Conservation (phyloP, 2,113 vertebrate genomes). For the Parotia lawesii region DNA sequence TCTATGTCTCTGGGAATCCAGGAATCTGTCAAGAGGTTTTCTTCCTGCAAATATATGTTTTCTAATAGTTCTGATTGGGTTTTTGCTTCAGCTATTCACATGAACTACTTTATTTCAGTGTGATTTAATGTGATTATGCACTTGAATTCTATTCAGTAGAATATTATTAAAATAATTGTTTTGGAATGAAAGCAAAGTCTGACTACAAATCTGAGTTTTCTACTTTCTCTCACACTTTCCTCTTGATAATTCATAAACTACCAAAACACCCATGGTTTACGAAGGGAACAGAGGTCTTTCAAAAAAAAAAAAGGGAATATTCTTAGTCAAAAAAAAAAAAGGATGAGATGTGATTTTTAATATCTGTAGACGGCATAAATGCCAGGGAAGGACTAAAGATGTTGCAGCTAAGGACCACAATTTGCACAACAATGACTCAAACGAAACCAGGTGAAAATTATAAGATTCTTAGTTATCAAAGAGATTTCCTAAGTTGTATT, state of each 20-base stretch:
- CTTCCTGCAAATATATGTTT: not conserved
- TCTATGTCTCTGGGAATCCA: not conserved
- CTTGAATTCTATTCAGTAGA: not conserved
- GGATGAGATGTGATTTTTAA: fast-evolving
- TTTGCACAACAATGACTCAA: not conserved
- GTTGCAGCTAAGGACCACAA: not conserved
- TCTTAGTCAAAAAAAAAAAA: not conserved
- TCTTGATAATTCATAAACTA: not conserved
- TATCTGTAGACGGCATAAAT: not conserved
- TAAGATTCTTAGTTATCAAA: not conserved
- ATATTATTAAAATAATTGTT: not conserved
- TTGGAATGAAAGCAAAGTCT: not conserved
- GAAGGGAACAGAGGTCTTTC: not conserved
- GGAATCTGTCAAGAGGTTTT: not conserved
- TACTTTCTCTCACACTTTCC: not conserved
- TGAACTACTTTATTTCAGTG: not conserved
- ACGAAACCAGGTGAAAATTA: not conserved
- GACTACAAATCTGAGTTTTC: not conserved
- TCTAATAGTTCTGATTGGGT: not conserved
- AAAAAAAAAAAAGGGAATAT: not conserved
- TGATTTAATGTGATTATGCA: not conserved
- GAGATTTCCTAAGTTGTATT: not conserved
- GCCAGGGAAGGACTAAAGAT: not conserved
- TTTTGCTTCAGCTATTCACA: not conserved
- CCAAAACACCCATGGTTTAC: not conserved